These are phyloP conservation scores for Oreotrochilus melanogaster DNA, from an alignment of 2,113 vertebrate genomes.

Conservation along the genomic window DNA sequence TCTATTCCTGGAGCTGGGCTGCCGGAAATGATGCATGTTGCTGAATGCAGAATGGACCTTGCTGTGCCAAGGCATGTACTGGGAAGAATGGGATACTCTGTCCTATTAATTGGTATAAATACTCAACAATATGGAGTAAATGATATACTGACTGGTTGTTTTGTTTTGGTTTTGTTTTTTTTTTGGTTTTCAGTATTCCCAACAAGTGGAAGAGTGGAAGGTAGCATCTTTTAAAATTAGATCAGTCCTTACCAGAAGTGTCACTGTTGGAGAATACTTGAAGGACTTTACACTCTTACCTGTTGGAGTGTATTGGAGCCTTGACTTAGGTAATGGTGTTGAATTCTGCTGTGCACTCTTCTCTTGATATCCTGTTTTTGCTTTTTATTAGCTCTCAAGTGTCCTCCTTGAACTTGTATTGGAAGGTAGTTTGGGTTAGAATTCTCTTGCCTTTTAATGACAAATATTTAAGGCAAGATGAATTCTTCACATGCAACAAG, in stretches of 20 bases:
- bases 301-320: background rate
- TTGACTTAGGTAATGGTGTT: background rate
- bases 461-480: background rate
- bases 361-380: background rate
- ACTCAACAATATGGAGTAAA: background rate
- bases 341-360: background rate
- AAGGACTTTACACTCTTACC: background rate
- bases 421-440: background rate
- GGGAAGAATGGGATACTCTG: slow-evolving; percentile 16
- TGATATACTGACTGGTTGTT: background rate
- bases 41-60: background rate
- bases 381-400: background rate
- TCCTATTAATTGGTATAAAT: background rate
- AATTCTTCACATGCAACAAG: background rate
- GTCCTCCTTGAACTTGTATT: background rate
- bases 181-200: background rate
- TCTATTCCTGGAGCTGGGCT: background rate
- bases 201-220: background rate
- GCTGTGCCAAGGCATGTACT: slow-evolving; percentile 9
- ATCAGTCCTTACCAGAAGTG: background rate
- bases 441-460: background rate
- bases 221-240: background rate
- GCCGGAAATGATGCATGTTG: slow-evolving; percentile 5
- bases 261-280: background rate
- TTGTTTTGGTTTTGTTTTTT: no score